These are phyloP conservation scores for Amblyjoppa proteus DNA, from an alignment of 2,888 invertebrate genomes.

Conservation along the genomic window DNA sequence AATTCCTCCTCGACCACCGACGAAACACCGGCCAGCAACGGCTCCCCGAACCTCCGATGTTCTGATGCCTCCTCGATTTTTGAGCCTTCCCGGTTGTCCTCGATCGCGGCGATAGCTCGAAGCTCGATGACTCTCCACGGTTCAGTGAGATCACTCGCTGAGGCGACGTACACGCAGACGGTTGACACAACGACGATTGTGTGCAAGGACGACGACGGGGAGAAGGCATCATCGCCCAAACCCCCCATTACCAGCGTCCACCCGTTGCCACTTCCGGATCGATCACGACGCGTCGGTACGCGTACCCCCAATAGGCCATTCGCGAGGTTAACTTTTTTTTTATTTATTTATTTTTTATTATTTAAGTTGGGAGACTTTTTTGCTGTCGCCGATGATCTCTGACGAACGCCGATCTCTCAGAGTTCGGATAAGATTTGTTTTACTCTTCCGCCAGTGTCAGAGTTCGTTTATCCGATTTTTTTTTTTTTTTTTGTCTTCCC, in stretches of 20 bases:
- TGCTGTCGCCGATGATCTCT: background rate
- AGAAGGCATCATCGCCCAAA: conserved; percentile 85
- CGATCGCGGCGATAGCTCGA: background rate
- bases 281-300: conserved; percentile 77
- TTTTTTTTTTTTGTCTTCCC: background rate
- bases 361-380: background rate
- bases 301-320: conserved; percentile 80
- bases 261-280: conserved; percentile 74
- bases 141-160: background rate
- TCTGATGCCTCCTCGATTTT: background rate
- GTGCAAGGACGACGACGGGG: conserved; percentile 81
- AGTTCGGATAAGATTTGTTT: background rate
- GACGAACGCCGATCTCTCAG: background rate
- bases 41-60: background rate
- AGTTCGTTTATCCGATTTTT: background rate
- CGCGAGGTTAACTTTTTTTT: conserved; percentile 70
- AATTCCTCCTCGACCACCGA: background rate
- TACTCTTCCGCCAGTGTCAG: too few relatives aligned
- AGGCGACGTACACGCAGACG: conserved; percentile 44
- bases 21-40: background rate
- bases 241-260: conserved; percentile 84
- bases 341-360: conserved; percentile 5
- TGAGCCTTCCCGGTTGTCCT: background rate
- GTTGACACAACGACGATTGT: conserved; percentile 75
- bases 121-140: background rate